Percentiles rank a stretch among this genome's conserved stretches.
phyloP scores from a whole-genome alignment of 1,140 invertebrate species.

The Drosophila nigrodunni region DNA sequence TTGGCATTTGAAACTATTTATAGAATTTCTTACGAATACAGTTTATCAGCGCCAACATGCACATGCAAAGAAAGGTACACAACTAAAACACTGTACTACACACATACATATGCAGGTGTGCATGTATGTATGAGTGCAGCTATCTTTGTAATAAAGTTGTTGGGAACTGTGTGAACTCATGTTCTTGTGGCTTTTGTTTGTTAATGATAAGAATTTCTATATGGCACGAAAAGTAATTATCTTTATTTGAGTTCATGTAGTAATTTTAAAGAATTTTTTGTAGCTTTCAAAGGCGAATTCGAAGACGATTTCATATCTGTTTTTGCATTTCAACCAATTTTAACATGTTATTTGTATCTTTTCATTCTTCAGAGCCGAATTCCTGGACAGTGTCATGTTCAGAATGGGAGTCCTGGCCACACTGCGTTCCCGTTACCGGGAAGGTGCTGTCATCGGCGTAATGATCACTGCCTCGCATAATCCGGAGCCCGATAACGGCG shows the following conservation, averaged over 20 bases:
- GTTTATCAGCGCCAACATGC: constrained; percentile 71
- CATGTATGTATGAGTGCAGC: neutral
- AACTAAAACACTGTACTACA: neutral
- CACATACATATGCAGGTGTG: constrained; percentile 15
- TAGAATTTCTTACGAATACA: constrained; percentile 62
- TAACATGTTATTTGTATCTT: constrained; percentile 9
- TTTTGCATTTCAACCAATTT: neutral
- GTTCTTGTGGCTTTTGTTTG: neutral
- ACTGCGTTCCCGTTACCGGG: constrained; percentile 92
- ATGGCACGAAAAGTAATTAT: neutral
- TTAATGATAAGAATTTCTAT: constrained; percentile 2
- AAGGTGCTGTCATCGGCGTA: constrained; percentile 93
- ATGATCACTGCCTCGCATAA: constrained; percentile 99
- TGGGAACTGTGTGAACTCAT: neutral
- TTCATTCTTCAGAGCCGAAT: constrained; percentile 89
- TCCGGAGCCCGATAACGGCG: constrained; percentile 97
- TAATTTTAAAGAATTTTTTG: neutral
- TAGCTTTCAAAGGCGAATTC: neutral
- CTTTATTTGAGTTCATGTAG: neutral
- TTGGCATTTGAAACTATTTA: constrained; percentile 59
- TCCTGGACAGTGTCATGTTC: constrained; percentile 95
- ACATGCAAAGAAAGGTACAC: constrained; percentile 24
- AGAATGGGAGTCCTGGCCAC: constrained; percentile 96
- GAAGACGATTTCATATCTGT: constrained; percentile 26
- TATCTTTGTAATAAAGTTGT: constrained; percentile 5